Conservation (phyloP, 2,888 invertebrate genomes). For the Lepidochrysops patricia region DNA sequence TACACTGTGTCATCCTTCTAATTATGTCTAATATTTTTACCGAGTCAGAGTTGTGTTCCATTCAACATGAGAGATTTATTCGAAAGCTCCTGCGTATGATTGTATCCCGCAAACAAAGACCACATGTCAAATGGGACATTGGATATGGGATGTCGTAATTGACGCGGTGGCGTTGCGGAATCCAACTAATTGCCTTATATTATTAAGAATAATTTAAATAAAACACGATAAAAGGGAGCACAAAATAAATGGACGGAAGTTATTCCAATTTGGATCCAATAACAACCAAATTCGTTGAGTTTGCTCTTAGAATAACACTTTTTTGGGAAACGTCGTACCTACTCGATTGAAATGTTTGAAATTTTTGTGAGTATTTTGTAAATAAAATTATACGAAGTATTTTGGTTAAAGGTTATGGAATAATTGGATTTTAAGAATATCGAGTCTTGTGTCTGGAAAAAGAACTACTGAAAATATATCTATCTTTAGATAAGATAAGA, state of each 20-base stretch:
- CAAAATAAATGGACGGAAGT: conserved; percentile 18
- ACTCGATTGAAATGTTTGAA: background rate
- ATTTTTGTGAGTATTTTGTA: background rate
- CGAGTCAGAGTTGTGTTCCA: conserved; percentile 11
- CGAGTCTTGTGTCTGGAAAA: no score
- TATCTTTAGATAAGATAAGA: background rate
- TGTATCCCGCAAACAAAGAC: conserved; percentile 39
- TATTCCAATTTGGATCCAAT: background rate
- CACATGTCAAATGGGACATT: conserved; percentile 52
- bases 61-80: conserved; percentile 44
- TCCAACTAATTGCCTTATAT: conserved; percentile 24
- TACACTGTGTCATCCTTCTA: background rate
- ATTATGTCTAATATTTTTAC: conserved; percentile 34
- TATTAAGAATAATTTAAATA: conserved; percentile 30
- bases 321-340: background rate
- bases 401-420: background rate
- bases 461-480: background rate
- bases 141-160: conserved; percentile 35
- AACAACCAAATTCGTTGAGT: background rate
- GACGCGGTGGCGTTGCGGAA: conserved; percentile 32
- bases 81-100: conserved; percentile 23
- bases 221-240: conserved; percentile 23
- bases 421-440: no score
- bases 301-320: background rate
- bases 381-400: background rate